Percentiles rank a stretch among this genome's conserved stretches.
Conservation (phyloP, 2,113 vertebrate species). For the Bubo scandiacus region DNA sequence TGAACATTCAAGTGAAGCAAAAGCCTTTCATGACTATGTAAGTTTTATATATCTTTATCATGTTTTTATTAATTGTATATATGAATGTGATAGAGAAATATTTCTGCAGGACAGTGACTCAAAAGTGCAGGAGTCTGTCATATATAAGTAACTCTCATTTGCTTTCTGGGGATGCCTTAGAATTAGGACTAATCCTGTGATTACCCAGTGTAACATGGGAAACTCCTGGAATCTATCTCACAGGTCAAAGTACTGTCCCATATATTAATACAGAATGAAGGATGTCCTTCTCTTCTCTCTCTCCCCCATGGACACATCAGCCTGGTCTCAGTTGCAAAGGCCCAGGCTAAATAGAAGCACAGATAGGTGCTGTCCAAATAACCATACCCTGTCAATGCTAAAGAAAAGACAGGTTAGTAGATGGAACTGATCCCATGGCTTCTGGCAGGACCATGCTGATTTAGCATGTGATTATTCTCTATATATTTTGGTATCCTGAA, state of each 20-base stretch:
- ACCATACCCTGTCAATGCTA: not conserved
- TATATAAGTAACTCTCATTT: not conserved
- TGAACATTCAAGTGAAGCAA: slow-evolving; percentile 89
- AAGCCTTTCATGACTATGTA: slow-evolving; percentile 90
- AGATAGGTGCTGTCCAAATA: not conserved
- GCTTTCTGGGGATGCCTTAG: not conserved
- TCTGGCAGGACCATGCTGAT: not conserved
- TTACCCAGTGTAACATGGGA: not conserved
- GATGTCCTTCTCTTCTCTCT: not conserved
- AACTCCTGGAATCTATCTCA: not conserved
- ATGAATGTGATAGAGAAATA: not conserved
- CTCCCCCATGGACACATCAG: not conserved
- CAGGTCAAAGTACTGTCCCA: not conserved
- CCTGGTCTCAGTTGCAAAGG: not conserved
- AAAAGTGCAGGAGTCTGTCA: not conserved
- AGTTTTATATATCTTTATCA: slow-evolving; percentile 52
- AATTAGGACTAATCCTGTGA: not conserved
- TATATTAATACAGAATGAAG: not conserved
- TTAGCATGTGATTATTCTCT: not conserved
- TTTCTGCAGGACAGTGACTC: not conserved
- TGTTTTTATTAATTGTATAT: not conserved
- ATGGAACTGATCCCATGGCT: not conserved
- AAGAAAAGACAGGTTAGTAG: not conserved
- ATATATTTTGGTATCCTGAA: not conserved
- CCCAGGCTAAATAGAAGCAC: not conserved